Percentiles rank a stretch among this genome's conserved stretches.
These are phyloP conservation scores for Ceryle rudis DNA, from an alignment of 2,797 vertebrate species.

Conservation along the genomic window DNA sequence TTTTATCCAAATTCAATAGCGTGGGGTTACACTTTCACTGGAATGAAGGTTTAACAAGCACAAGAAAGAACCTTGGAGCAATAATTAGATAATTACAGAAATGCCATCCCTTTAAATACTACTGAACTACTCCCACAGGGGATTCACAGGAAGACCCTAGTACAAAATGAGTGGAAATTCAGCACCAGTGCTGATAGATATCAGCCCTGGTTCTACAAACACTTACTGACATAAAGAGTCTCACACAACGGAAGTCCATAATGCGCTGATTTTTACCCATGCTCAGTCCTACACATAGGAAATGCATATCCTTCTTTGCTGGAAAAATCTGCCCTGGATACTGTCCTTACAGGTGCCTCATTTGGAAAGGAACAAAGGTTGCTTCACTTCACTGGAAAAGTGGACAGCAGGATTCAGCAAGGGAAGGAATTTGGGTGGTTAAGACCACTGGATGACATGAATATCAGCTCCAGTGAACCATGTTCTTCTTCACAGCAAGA, in stretches of 20 bases:
- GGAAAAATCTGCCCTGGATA: background rate
- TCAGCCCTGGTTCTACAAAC: background rate
- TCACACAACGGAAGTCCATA: background rate
- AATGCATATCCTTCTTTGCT: background rate
- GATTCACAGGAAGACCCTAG: slow-evolving; percentile 44
- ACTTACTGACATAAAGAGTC: background rate
- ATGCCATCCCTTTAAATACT: slow-evolving; percentile 53
- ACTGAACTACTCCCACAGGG: slow-evolving; percentile 3
- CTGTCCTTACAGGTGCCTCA: background rate
- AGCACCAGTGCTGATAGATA: slow-evolving; percentile 54
- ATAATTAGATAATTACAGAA: slow-evolving; percentile 64
- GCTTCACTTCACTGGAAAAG: background rate
- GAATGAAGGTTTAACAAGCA: slow-evolving; percentile 40
- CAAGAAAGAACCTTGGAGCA: slow-evolving; percentile 29
- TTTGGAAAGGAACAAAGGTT: background rate
- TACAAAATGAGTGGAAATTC: slow-evolving; percentile 44
- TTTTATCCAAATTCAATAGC: slow-evolving; percentile 19
- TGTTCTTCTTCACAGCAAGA: background rate
- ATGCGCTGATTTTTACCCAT: background rate
- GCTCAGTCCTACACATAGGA: background rate
- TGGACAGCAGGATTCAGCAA: background rate
- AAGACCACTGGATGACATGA: background rate
- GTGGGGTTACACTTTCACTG: slow-evolving; percentile 32
- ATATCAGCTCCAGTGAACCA: background rate
- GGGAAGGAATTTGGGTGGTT: background rate